A percentile compares a stretch with the other conserved stretches of the same genome.
These are phyloP conservation scores for Elmis aenea DNA, from an alignment of 2,888 invertebrate species.

Conservation along the genomic window DNA sequence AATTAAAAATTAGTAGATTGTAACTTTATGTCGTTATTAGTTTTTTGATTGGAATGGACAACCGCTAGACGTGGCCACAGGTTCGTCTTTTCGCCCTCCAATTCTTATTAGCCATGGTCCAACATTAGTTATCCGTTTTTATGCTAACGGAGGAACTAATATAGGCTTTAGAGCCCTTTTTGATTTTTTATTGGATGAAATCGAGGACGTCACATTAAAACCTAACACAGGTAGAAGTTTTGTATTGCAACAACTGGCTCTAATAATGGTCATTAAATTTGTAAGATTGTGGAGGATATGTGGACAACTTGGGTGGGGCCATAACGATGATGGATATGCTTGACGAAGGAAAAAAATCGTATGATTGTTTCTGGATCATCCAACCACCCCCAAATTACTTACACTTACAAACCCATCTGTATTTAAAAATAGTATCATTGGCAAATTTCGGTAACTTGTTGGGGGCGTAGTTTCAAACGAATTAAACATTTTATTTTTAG, in stretches of 20 bases:
- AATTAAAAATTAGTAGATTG: too few relatives aligned
- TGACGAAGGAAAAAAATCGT: constrained; percentile 53
- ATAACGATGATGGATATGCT: constrained; percentile 75
- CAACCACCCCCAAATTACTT: constrained; percentile 59
- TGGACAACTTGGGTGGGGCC: constrained; percentile 64
- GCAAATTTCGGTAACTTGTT: constrained; percentile 34
- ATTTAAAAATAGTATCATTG: constrained; percentile 49
- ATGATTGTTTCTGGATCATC: constrained; percentile 69
- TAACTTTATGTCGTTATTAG: too few relatives aligned
- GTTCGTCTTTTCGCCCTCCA: constrained; percentile 63
- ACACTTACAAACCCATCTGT: constrained; percentile 63
- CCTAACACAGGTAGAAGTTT: constrained; percentile 43
- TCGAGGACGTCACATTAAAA: constrained; percentile 37
- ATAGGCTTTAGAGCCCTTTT: constrained; percentile 62
- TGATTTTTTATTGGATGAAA: constrained; percentile 41
- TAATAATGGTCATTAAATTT: constrained; percentile 16
- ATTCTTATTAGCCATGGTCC: constrained; percentile 61
- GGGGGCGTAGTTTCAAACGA: constrained; percentile 2
- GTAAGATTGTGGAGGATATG: constrained; percentile 65
- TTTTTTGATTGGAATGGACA: constrained; percentile 65
- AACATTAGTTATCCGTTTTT: constrained; percentile 59
- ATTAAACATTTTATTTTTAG: too few relatives aligned
- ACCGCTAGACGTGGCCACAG: constrained; percentile 60
- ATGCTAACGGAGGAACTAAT: constrained; percentile 64
- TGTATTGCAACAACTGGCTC: too few relatives aligned